phyloP scores from a whole-genome alignment of 2,797 vertebrate genomes.

The Falco concolor region DNA sequence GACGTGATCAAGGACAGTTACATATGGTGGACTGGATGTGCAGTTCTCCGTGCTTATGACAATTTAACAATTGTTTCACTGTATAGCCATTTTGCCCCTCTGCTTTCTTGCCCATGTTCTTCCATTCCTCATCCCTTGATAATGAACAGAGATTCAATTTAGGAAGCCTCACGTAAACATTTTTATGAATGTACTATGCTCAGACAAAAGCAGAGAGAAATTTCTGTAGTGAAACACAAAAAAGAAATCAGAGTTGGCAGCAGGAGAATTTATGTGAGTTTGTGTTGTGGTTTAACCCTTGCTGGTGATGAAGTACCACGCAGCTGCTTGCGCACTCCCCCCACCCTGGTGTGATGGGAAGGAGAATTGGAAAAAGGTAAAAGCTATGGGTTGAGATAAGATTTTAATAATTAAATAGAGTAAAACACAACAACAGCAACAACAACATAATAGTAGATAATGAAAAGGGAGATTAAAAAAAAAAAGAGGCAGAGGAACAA shows the following conservation, averaged over 20 bases:
- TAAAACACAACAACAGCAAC: too few species aligned
- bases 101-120: neutral
- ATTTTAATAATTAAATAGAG: too few species aligned
- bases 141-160: neutral
- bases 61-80: neutral
- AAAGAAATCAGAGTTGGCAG: neutral
- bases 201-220: neutral
- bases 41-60: neutral
- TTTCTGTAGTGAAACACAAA: neutral
- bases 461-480: too few species aligned
- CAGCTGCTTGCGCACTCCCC: too few species aligned
- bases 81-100: neutral
- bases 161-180: neutral
- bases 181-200: neutral
- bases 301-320: too few species aligned
- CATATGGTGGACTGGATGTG: neutral
- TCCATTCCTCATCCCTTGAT: neutral
- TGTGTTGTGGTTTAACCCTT: too few species aligned
- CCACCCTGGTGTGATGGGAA: too few species aligned
- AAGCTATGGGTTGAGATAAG: too few species aligned
- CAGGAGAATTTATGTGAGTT: neutral
- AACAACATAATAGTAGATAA: too few species aligned
- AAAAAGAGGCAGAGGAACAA: too few species aligned
- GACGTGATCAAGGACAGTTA: neutral
- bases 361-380: too few species aligned